These are phyloP conservation scores for Benitochromis conjunctus DNA, from an alignment of 2,113 vertebrate genomes.

Conservation along the genomic window DNA sequence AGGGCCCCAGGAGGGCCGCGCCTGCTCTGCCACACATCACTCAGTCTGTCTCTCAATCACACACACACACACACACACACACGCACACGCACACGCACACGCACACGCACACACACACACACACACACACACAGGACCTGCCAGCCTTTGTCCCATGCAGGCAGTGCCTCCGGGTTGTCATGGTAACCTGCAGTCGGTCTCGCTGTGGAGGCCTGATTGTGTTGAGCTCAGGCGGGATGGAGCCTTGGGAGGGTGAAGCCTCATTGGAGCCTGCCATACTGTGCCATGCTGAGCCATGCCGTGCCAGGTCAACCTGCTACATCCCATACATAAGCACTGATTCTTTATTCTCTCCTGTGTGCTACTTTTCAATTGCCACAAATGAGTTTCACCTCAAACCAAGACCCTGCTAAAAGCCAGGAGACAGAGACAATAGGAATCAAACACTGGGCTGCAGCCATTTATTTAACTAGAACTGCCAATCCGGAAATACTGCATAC, in stretches of 20 bases:
- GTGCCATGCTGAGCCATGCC: conserved; percentile 16
- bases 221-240: conserved; percentile 74
- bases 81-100: conserved; percentile 50
- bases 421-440: not conserved
- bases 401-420: not conserved
- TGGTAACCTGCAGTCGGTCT: conserved; percentile 82
- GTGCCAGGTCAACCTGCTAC: conserved; percentile 15
- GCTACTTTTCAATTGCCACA: not conserved
- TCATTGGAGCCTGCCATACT: conserved; percentile 27
- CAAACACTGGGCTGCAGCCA: not conserved
- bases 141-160: conserved; percentile 83
- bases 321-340: conserved; percentile 7
- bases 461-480: not conserved
- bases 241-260: conserved; percentile 44
- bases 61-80: not conserved
- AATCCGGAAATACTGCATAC: not conserved
- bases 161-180: conserved; percentile 87
- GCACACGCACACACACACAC: conserved; percentile 43
- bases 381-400: not conserved
- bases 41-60: conserved; percentile 45
- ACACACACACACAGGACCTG: conserved; percentile 80
- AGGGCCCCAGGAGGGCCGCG: conserved; percentile 67
- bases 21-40: conserved; percentile 61
- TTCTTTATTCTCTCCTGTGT: not conserved
- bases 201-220: conserved; percentile 83